Evolutionary conservation across 2,113 vertebrate genomes (phyloP).

Genomic region (Pseudopodoces humilis): DNA sequence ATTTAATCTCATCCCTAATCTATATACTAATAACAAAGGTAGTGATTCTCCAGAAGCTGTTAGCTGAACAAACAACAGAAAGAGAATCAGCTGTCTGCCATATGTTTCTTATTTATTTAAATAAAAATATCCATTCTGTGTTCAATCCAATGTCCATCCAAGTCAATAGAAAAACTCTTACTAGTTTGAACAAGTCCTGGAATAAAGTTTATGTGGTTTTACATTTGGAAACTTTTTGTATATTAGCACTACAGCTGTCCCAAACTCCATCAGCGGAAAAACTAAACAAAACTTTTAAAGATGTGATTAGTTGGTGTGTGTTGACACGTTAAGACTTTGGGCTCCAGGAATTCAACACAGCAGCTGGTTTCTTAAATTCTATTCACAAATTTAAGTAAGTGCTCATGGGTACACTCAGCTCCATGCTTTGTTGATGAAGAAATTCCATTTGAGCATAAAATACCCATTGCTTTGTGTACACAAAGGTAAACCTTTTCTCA

Average conservation of each 20-base stretch:
- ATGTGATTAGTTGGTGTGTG: not conserved
- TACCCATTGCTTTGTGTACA: not conserved
- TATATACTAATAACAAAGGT: not conserved
- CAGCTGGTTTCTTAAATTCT: not conserved
- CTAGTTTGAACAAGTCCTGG: not conserved
- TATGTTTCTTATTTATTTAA: slow-evolving; percentile 32
- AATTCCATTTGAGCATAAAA: not conserved
- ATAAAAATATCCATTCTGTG: slow-evolving; percentile 3
- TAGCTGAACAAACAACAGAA: slow-evolving; percentile 35
- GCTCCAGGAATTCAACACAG: not conserved
- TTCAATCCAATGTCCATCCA: not conserved
- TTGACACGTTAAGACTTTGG: not conserved
- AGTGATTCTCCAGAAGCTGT: slow-evolving; percentile 12
- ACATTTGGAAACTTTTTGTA: not conserved
- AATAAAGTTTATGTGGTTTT: not conserved
- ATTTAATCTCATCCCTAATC: not conserved
- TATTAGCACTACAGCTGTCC: not conserved
- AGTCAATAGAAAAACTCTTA: not conserved
- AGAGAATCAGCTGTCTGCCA: slow-evolving; percentile 10
- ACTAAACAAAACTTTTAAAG: not conserved
- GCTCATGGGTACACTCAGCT: not conserved
- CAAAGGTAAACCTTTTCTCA: not conserved
- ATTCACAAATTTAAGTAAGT: not conserved
- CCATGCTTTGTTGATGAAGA: not conserved
- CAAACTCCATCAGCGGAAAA: not conserved